Base-by-base conservation (phyloP, 2,113 vertebrate genomes). In the Rhinolophus sinicus region DNA sequence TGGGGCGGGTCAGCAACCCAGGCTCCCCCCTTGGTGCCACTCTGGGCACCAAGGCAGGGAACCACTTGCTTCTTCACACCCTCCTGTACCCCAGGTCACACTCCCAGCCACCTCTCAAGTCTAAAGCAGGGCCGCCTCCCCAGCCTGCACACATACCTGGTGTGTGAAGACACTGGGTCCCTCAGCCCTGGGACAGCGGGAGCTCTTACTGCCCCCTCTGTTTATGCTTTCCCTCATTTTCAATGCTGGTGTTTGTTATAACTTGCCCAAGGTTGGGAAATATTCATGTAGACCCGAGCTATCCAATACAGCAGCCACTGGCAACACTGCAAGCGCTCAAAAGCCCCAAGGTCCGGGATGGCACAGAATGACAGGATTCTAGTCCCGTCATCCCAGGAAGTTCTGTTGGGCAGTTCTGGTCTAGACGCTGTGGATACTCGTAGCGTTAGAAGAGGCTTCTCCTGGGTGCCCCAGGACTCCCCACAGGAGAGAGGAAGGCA, bases 1-100 rank as follows among this genome's bases (percentile, higher is more conserved):
- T 0, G 30, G 24, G 56, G n/a, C n/a, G 0, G 5, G 4, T 33
- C 19, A 0, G 8, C 69, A 5, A 26, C 0, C 33, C 22, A 5
- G 69, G 21, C 33, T 24, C 6, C 0, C 52, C 38, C 11, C 13
- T 3, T 0, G 19, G 24, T 0, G 19, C 26, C 64, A 24, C 30
- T 50, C 16, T 9, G 3, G 0, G 0, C 65, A n/a, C 33, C 2
- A 2, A 40, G 19, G 64, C 35, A 3, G 83, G 56, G 44, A 75
- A 50, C 14, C 35, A 15, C 86, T 3, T 0, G 16, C 75, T 26
- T 40, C 77, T 73, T 22, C 47, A 26, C 1, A 9, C n/a, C 52
- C 22, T 44, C 47, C 70, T n/a, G 3, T 4, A 73, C 78, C 35
- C n/a, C 21, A 3, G 35, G 5, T 1, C 35, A 62, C 72, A 9